A percentile compares a stretch with the other conserved stretches of the same genome.
Conservation (phyloP, 1,140 invertebrate genomes). For the Anthonomus grandis region DNA sequence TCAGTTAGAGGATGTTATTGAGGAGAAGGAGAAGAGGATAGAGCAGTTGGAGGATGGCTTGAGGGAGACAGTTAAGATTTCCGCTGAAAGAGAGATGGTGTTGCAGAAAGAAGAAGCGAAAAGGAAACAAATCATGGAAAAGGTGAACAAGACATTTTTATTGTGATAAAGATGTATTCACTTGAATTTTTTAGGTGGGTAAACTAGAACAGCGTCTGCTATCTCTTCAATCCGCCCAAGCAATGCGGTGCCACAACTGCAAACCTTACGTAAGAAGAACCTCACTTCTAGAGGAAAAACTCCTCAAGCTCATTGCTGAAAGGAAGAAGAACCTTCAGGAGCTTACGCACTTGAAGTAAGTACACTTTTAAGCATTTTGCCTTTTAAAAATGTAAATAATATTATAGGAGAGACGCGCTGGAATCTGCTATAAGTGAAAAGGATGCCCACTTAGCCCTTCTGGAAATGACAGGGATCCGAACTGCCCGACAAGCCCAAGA, state of each 20-base stretch:
- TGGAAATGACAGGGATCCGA: conserved; percentile 75
- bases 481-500: conserved; percentile 60
- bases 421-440: conserved; percentile 81
- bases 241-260: conserved; percentile 64
- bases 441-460: conserved; percentile 76
- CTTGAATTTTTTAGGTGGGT: conserved; percentile 57
- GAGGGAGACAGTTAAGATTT: conserved; percentile 62
- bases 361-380: conserved; percentile 10
- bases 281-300: conserved; percentile 56
- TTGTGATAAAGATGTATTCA: conserved; percentile 9
- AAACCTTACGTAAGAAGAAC: conserved; percentile 58
- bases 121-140: conserved; percentile 59
- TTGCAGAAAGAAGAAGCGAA: conserved; percentile 59
- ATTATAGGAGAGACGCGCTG: conserved; percentile 61
- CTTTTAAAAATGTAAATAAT: background rate
- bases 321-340: conserved; percentile 68
- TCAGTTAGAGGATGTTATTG: conserved; percentile 16
- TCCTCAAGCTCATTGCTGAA: conserved; percentile 58
- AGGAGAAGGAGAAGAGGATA: conserved; percentile 52
- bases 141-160: conserved; percentile 53
- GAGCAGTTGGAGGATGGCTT: conserved; percentile 78
- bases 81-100: conserved; percentile 61
- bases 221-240: conserved; percentile 64
- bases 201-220: conserved; percentile 68
- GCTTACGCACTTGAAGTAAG: conserved; percentile 76